phyloP scores from a whole-genome alignment of 2,113 vertebrate species.

The Emydocephalus ijimae region DNA sequence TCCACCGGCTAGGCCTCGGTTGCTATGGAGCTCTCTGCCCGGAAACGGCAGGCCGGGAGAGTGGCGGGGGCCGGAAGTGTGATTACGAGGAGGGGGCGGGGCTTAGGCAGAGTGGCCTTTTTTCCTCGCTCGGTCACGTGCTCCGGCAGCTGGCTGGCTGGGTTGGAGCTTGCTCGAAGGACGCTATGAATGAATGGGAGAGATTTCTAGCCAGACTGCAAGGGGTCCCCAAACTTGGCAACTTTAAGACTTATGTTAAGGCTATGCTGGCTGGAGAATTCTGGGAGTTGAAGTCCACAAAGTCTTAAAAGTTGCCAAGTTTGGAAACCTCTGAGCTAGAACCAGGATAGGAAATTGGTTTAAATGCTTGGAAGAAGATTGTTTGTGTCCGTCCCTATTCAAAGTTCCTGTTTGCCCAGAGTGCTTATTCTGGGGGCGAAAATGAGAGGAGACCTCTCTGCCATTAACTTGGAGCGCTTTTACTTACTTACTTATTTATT shows the following conservation, averaged over 20 bases:
- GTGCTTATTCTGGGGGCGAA: neutral
- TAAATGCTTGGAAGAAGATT: neutral
- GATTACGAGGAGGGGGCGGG: neutral
- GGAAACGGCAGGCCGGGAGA: neutral
- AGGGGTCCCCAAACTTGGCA: too few species aligned
- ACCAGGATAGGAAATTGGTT: too few species aligned
- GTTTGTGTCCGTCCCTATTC: neutral
- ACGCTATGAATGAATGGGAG: fast-evolving
- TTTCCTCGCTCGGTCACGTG: neutral
- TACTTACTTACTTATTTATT: too few species aligned
- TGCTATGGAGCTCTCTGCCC: neutral
- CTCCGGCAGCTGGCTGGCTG: neutral
- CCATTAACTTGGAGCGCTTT: neutral
- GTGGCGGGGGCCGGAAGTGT: neutral
- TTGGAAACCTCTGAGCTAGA: too few species aligned
- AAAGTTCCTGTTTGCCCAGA: neutral
- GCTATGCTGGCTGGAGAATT: too few species aligned
- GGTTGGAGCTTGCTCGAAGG: neutral
- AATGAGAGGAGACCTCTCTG: neutral
- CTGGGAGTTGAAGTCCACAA: too few species aligned
- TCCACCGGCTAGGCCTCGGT: neutral
- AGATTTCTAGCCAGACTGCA: neutral
- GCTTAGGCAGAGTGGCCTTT: neutral
- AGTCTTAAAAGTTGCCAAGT: too few species aligned
- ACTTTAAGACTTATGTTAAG: too few species aligned